Conservation (phyloP, 2,888 invertebrate genomes). For the Synanthedon formicaeformis region DNA sequence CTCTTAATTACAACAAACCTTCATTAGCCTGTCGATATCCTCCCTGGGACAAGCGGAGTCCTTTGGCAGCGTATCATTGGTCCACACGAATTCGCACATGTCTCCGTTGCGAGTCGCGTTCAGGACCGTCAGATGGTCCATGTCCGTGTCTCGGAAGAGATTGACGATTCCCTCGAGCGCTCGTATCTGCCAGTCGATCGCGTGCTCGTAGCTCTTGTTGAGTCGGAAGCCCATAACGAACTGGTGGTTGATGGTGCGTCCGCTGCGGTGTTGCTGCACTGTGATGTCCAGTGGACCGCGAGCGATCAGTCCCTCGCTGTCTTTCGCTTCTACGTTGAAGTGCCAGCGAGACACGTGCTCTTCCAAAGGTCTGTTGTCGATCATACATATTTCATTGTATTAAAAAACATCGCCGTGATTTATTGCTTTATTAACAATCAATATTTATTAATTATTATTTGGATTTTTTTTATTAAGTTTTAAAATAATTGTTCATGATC, state of each 20-base stretch:
- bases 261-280: slow-evolving; percentile 84
- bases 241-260: slow-evolving; percentile 85
- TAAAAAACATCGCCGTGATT: too few species aligned
- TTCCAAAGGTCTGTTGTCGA: slow-evolving; percentile 79
- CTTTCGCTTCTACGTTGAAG: slow-evolving; percentile 83
- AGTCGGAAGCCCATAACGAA: slow-evolving; percentile 76
- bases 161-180: slow-evolving; percentile 70
- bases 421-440: neutral
- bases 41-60: slow-evolving; percentile 80
- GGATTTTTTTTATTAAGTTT: neutral
- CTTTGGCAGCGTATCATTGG: slow-evolving; percentile 86
- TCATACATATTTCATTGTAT: neutral
- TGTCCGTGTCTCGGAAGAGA: slow-evolving; percentile 72
- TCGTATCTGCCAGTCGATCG: slow-evolving; percentile 83
- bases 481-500: too few species aligned
- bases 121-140: slow-evolving; percentile 78
- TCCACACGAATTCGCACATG: slow-evolving; percentile 81
- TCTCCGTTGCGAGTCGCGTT: slow-evolving; percentile 72
- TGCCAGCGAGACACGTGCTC: slow-evolving; percentile 85
- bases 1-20: slow-evolving; percentile 48
- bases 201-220: slow-evolving; percentile 64
- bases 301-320: slow-evolving; percentile 79
- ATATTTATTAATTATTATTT: neutral
- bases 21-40: slow-evolving; percentile 77
- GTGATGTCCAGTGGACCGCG: slow-evolving; percentile 81